A percentile compares a stretch with the other conserved stretches of the same genome.
phyloP scores from a whole-genome alignment of 2,113 vertebrate genomes.

The Ictalurus punctatus region DNA sequence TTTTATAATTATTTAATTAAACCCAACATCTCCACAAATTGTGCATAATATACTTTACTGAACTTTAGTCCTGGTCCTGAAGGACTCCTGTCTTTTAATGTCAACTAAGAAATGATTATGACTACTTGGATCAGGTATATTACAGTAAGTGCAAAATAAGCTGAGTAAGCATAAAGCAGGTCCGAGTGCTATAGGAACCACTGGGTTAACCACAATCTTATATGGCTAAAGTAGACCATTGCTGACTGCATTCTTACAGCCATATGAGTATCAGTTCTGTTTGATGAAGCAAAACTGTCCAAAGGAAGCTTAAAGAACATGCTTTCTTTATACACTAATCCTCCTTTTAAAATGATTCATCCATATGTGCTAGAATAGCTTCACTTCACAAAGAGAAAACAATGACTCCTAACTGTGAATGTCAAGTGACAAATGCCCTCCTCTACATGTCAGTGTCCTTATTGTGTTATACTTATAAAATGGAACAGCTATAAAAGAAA shows the following conservation, averaged over 20 bases:
- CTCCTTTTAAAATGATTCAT: slow-evolving; percentile 22
- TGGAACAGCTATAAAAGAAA: not conserved
- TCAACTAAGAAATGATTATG: not conserved
- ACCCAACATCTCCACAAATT: not conserved
- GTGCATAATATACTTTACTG: slow-evolving; percentile 11
- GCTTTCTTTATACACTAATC: slow-evolving; percentile 24
- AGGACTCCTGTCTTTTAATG: not conserved
- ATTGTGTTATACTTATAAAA: slow-evolving; percentile 11
- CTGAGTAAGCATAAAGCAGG: not conserved
- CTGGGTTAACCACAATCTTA: not conserved
- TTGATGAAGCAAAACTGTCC: slow-evolving; percentile 31
- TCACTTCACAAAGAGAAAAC: slow-evolving; percentile 6
- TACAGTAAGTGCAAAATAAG: slow-evolving; percentile 1
- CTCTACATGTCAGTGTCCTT: slow-evolving; percentile 5
- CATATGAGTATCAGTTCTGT: slow-evolving; percentile 12
- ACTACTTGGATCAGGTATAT: not conserved
- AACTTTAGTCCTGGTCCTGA: not conserved
- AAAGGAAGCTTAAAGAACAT: slow-evolving; percentile 19
- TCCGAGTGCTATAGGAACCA: not conserved
- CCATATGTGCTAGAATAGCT: slow-evolving; percentile 4
- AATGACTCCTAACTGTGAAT: slow-evolving; percentile 8
- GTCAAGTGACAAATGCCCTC: slow-evolving; percentile 7
- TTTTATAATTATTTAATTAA: not conserved
- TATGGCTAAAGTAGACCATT: slow-evolving; percentile 23
- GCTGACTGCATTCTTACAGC: slow-evolving; percentile 3